These are phyloP conservation scores for Idris sp. DNA, from an alignment of 1,140 invertebrate genomes.

Conservation along the genomic window DNA sequence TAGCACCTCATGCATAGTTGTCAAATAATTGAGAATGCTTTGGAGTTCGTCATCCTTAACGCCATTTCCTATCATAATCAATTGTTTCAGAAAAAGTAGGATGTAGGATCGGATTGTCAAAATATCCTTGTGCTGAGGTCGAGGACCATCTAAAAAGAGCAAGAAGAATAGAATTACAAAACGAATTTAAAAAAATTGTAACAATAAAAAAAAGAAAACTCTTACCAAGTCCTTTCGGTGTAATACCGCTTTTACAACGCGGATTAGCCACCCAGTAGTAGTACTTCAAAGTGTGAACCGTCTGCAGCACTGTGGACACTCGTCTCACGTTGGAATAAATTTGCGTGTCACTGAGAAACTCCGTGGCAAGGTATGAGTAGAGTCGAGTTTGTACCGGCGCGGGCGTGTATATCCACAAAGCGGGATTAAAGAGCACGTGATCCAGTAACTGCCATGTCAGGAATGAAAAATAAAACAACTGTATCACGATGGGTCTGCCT, in stretches of 20 bases:
- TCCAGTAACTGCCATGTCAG: slow-evolving; percentile 96
- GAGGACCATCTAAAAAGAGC: slow-evolving; percentile 89
- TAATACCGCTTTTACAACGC: slow-evolving; percentile 94
- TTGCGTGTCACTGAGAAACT: slow-evolving; percentile 97
- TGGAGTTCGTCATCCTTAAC: slow-evolving; percentile 99
- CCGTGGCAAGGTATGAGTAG: slow-evolving; percentile 98
- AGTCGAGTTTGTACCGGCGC: slow-evolving; percentile 96
- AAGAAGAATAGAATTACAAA: background rate
- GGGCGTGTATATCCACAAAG: slow-evolving; percentile 98
- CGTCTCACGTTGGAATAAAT: slow-evolving; percentile 98
- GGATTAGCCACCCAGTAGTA: slow-evolving; percentile 99
- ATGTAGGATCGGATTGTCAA: slow-evolving; percentile 96
- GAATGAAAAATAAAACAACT: slow-evolving; percentile 88
- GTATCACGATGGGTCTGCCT: slow-evolving; percentile 82
- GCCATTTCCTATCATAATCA: slow-evolving; percentile 97
- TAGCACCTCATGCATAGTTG: slow-evolving; percentile 87
- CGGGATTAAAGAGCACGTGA: slow-evolving; percentile 99
- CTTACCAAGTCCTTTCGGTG: slow-evolving; percentile 95
- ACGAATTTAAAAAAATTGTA: slow-evolving; percentile 9
- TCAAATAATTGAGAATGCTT: slow-evolving; percentile 98
- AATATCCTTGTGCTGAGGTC: slow-evolving; percentile 95
- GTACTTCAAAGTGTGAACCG: slow-evolving; percentile 98
- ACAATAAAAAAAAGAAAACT: no score
- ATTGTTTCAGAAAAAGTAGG: slow-evolving; percentile 95
- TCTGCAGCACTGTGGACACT: slow-evolving; percentile 98